Conservation (phyloP, 2,113 vertebrate genomes). For the Cepphus grylle region DNA sequence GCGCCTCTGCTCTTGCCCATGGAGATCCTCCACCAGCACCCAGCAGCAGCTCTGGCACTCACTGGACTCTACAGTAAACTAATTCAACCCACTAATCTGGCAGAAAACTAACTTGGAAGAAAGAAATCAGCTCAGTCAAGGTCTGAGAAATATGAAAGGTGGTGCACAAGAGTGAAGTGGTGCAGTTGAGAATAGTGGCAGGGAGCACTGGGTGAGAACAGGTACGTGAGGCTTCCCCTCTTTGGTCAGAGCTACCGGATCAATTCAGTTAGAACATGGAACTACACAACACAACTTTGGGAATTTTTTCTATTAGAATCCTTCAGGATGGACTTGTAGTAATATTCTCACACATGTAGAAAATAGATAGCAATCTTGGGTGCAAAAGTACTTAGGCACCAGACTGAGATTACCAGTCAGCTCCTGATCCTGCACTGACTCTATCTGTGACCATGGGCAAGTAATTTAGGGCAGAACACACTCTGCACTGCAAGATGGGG, state of each 20-base stretch:
- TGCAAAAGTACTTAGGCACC: not conserved
- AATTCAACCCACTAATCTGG: not conserved
- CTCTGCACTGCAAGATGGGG: not conserved
- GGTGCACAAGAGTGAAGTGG: not conserved
- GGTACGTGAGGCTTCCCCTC: not conserved
- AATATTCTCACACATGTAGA: not conserved
- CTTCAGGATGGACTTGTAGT: not conserved
- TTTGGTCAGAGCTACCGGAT: not conserved
- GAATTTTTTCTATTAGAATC: not conserved
- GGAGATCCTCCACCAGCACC: not conserved
- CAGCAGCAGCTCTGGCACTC: not conserved
- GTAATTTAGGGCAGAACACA: not conserved
- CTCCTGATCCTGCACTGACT: not conserved
- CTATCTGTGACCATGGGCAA: not conserved
- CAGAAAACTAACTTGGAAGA: not conserved
- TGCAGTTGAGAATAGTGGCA: not conserved
- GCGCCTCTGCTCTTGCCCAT: not conserved
- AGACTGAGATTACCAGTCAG: not conserved
- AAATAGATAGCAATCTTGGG: not conserved
- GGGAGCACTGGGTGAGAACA: accelerated
- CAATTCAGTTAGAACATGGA: accelerated
- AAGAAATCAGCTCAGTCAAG: not conserved
- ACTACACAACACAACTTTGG: not conserved
- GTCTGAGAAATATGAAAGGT: not conserved
- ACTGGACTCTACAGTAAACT: not conserved